These are phyloP conservation scores for Heliothis virescens DNA, from an alignment of 1,140 invertebrate species.

Conservation along the genomic window DNA sequence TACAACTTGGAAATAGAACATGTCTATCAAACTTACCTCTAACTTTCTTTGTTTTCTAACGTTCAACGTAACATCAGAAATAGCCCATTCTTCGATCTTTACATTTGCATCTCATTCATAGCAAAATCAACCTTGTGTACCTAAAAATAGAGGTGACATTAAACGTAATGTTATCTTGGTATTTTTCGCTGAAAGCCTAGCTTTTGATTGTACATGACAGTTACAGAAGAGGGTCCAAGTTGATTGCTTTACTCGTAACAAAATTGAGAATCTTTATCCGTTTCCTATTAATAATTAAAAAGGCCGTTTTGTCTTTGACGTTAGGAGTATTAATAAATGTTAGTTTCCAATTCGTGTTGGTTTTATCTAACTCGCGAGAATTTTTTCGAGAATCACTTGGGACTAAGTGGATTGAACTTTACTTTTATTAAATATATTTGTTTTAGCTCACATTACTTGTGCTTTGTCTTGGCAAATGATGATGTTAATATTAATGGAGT, in stretches of 20 bases:
- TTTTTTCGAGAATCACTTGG: neutral
- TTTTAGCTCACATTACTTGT: neutral
- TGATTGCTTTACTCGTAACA: slow-evolving; percentile 46
- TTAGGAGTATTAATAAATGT: slow-evolving; percentile 41
- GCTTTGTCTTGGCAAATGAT: neutral
- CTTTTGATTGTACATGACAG: slow-evolving; percentile 55
- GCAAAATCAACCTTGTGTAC: slow-evolving; percentile 7
- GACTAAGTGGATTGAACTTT: slow-evolving; percentile 32
- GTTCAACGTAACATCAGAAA: slow-evolving; percentile 21
- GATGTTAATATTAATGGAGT: neutral
- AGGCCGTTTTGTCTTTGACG: slow-evolving; percentile 33
- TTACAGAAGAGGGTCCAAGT: slow-evolving; percentile 48
- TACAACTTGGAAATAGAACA: slow-evolving; percentile 37
- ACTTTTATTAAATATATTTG: slow-evolving; percentile 10
- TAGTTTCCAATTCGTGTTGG: slow-evolving; percentile 17
- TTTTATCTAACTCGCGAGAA: neutral
- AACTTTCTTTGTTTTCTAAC: slow-evolving; percentile 49
- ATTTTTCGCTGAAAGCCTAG: neutral
- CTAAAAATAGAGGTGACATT: neutral
- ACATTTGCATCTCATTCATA: neutral
- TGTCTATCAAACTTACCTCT: slow-evolving; percentile 40
- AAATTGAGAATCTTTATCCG: slow-evolving; percentile 47
- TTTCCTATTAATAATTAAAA: slow-evolving; percentile 53
- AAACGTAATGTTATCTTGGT: neutral
- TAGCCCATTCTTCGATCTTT: slow-evolving; percentile 19